Evolutionary conservation across 2,888 invertebrate species (phyloP), one percentile per base, ranked within the genome.

Genomic region (Chrysodeixis includens): DNA sequence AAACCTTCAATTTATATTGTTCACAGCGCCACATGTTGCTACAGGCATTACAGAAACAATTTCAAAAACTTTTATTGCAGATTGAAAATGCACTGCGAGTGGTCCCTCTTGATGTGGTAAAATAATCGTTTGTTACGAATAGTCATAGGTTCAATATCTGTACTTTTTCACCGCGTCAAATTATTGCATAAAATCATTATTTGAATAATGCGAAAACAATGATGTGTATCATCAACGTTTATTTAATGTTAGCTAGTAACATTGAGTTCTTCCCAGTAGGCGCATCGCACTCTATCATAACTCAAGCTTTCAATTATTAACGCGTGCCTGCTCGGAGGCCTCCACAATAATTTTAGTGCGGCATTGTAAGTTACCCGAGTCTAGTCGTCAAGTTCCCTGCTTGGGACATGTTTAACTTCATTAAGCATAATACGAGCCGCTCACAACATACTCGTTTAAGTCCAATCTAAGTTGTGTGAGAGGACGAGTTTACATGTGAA

Each of bases 371-470:
- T 86, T 84, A 74, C 79, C 76, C 78, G 77, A 85, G 85, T 88
- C 84, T 88, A 84, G 83, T 83, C 82, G 78, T 80, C 72, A 87
- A 88, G 88, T 88, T 89, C 79, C 84, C 83, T 90, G 90, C 87
- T 90, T 86, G 92, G 88, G 90, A 89, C 92, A 89, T 91, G 93
- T 94, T 93, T 93, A 94, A 94, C 92, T 94, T 93, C 93, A 94
- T 94, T 94, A 93, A 91, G 90, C 91, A 92, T 93, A 92, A 93
- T 93, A 92, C 90, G 85, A 82, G 77, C 77, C 86, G 91, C 87
- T 91, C 88, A 88, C 91, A 90, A 91, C 92, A 90, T 93, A 92
- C 93, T 94, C 93, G 92, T 93, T 95, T 94, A 95, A 94, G 93
- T 93, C 92, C 93, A 95, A 95, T 95, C 93, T 94, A 95, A 95